A percentile compares a stretch with the other conserved stretches of the same genome.
phyloP scores from a whole-genome alignment of 1,140 invertebrate genomes.

The Dryas iulia region DNA sequence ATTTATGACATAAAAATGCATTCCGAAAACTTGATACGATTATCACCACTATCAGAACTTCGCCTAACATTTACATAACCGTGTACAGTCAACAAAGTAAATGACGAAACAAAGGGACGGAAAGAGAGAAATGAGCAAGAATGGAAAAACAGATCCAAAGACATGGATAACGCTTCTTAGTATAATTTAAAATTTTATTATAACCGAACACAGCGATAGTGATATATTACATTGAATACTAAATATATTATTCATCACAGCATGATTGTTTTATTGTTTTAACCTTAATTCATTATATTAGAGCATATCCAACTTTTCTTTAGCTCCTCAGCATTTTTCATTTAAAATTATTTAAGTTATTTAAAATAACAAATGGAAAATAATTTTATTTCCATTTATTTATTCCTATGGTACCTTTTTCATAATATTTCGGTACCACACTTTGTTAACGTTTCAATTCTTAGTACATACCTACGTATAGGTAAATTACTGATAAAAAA shows the following conservation, averaged over 20 bases:
- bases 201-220: conserved; percentile 56
- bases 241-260: conserved; percentile 33
- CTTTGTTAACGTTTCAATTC: not conserved
- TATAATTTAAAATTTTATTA: conserved; percentile 26
- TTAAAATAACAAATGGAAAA: not conserved
- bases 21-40: not conserved
- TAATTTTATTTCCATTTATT: not conserved
- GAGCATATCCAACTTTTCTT: not conserved
- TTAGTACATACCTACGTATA: not conserved
- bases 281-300: not conserved
- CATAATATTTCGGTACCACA: not conserved
- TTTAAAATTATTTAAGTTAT: not conserved
- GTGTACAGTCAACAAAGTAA: not conserved
- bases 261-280: conserved; percentile 33
- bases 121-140: conserved; percentile 66
- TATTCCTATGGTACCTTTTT: not conserved
- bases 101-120: conserved; percentile 51
- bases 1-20: too few relatives aligned
- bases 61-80: not conserved
- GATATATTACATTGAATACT: conserved; percentile 47
- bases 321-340: not conserved
- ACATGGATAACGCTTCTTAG: conserved; percentile 16
- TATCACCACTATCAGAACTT: not conserved
- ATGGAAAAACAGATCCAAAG: conserved; percentile 35
- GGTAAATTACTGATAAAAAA: not conserved